Base-by-base conservation (phyloP, 2,888 invertebrate genomes). In the Caradrina clavipalpis region DNA sequence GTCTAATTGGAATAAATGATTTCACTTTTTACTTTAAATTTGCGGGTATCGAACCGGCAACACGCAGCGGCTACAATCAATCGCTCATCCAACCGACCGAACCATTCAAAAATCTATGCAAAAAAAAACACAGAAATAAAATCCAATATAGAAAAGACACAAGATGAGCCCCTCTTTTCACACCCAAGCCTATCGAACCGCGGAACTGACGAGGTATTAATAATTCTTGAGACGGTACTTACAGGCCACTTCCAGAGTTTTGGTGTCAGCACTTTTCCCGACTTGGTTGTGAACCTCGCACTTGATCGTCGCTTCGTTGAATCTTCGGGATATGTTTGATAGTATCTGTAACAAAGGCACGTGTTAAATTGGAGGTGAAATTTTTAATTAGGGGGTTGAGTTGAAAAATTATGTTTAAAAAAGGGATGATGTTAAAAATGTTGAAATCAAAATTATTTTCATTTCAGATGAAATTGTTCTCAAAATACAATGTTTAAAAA, bases 271-370 rank as follows among this genome's bases (percentile, higher is more conserved):
- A 89, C 98, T 98, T 86, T 98, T 98, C 15, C 99, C 99, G 22
- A 99, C 98, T 4, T 97, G 96, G 92, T 99, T 99, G 89, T 97
- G 97, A 22, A 98, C 99, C 92, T 99, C 99, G 91, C 99, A 99
- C 89, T 98, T 98, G 82, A 99, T 97, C 51, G 98, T 98, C 59
- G 98, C 98, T 87, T 98, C 98, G 94, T 99, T 98, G 89, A 98
- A 97, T 85, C 97, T 97, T 42, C 98, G 96, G 1, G 98, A 97
- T 64, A 99, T 97, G 90, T 98, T 98, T 82, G 97, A 97, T 76
- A 99, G 96, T 66, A 97, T 95, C 97, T 97, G 89, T 15, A 85
- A 84, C 79, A 89, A 87, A 71, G 17, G 55, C 55, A 31, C 2
- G 53, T 45, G 39, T 58, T 78, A 49, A 69, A 69, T 55, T 58